Evolutionary conservation across 2,888 invertebrate genomes (phyloP).

Genomic region (Orthosia gracilis): DNA sequence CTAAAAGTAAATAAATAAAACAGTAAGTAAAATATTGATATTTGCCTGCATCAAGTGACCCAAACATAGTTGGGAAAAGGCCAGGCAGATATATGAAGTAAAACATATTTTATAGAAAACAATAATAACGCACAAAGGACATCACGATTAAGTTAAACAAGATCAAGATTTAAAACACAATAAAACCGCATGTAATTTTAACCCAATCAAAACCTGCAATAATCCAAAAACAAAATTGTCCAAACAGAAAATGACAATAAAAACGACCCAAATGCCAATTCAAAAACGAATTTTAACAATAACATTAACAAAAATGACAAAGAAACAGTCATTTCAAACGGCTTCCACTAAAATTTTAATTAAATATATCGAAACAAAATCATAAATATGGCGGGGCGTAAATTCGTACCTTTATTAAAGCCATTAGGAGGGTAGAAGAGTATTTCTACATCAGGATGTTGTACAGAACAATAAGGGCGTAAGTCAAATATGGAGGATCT

Average conservation of each 20-base stretch:
- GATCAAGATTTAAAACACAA: conserved; percentile 5
- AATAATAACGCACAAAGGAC: too few relatives aligned
- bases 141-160: not conserved
- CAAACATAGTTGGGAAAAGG: too few relatives aligned
- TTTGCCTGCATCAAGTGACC: too few relatives aligned
- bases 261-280: conserved; percentile 44
- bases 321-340: conserved; percentile 56
- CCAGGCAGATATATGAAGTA: too few relatives aligned
- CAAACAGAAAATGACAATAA: conserved; percentile 29
- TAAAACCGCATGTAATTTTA: conserved; percentile 27
- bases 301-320: conserved; percentile 53
- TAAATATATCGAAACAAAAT: conserved; percentile 90
- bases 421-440: conserved; percentile 84
- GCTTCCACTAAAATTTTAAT: conserved; percentile 87
- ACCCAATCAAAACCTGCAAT: conserved; percentile 32
- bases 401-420: conserved; percentile 90
- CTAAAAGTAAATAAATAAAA: too few relatives aligned
- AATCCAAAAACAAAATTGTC: conserved; percentile 13
- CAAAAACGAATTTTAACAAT: conserved; percentile 46
- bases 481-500: conserved; percentile 25
- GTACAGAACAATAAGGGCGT: conserved; percentile 57
- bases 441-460: conserved; percentile 83
- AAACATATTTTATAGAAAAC: not conserved
- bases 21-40: too few relatives aligned
- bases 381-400: conserved; percentile 87